phyloP scores from a whole-genome alignment of 92 coral and sea anemone genomes.

The Zoanthus sociatus region DNA sequence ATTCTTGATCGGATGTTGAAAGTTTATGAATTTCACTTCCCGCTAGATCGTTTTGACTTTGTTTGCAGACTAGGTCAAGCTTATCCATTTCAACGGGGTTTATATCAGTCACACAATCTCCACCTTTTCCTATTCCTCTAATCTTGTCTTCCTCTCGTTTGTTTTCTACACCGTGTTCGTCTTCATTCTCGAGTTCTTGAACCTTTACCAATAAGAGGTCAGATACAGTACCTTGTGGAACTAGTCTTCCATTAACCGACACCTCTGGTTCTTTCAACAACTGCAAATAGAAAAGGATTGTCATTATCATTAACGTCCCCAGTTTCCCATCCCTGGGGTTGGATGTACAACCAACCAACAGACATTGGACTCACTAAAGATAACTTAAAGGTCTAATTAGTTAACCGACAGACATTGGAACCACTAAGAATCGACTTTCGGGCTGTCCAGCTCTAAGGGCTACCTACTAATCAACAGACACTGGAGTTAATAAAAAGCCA shows the following conservation, averaged over 20 bases:
- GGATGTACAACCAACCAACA: no score
- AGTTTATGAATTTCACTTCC: slow-evolving; percentile 1
- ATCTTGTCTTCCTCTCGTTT: slow-evolving; percentile 42
- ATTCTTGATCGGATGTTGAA: slow-evolving; percentile 62
- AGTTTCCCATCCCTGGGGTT: no score
- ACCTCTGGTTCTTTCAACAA: slow-evolving; percentile 12
- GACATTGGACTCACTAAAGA: no score
- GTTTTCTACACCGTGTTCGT: slow-evolving; percentile 60
- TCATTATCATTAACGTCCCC: neutral
- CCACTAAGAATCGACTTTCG: no score
- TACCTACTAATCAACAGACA: no score
- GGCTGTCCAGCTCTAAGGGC: no score
- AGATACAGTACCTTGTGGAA: slow-evolving; percentile 55
- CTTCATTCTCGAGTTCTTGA: slow-evolving; percentile 53
- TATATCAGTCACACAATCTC: slow-evolving; percentile 72
- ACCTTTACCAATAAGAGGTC: slow-evolving; percentile 70
- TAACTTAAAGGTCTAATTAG: no score
- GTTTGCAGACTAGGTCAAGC: slow-evolving; percentile 53
- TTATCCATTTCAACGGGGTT: slow-evolving; percentile 61
- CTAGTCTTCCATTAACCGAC: neutral
- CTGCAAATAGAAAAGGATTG: neutral
- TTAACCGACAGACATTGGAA: no score
- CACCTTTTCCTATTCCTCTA: slow-evolving; percentile 33
- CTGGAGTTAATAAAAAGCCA: no score
- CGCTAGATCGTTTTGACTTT: slow-evolving; percentile 37